Evolutionary conservation across 2,797 vertebrate species (phyloP), one percentile per base, ranked within the genome.

Genomic region (Ataeniobius toweri): DNA sequence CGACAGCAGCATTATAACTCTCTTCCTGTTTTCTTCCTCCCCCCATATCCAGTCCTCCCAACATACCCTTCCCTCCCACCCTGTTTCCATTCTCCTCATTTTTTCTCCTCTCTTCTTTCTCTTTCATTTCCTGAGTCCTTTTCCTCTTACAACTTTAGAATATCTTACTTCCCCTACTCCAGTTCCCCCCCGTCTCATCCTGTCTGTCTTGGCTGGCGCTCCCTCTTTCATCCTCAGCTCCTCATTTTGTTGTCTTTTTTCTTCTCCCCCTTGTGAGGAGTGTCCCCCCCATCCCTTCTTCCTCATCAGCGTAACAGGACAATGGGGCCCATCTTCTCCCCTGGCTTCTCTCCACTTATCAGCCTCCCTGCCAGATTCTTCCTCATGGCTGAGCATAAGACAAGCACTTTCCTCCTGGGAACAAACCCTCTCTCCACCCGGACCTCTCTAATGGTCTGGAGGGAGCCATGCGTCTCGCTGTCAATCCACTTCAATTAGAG

Each of bases 381-480:
- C 94, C 93, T 90, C 94, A 93, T 94, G 92, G 91, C 88, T 93
- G 93, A 94, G 89, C 93, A 91, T 84, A 93, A 95, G 91, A 94
- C 92, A 92, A 91, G 90, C 91, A 80, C 87, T 89, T 90, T 92
- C 92, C 93, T 93, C 92, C 88, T 91, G 93, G 91, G 92, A 94
- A 93, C 92, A 90, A 92, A 92, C 91, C 86, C 91, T 85, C 78
- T 86, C 80, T 86, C 83, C 87, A 83, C 88, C 87, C 85, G 82
- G 91, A 83, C 86, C 83, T 88, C 91, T 91, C 93, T 92, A 94
- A 95, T 91, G 92, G 93, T 94, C 94, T 88, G 86, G 88, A 92
- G 92, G 90, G 94, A 95, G 90, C 87, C 86, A 85, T 92, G 91
- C 80, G 82, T 89, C 92, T 93, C 82, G 71, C 85, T 90, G 91